Conservation (phyloP, 2,797 vertebrate genomes). For the Orestias chungarensis region DNA sequence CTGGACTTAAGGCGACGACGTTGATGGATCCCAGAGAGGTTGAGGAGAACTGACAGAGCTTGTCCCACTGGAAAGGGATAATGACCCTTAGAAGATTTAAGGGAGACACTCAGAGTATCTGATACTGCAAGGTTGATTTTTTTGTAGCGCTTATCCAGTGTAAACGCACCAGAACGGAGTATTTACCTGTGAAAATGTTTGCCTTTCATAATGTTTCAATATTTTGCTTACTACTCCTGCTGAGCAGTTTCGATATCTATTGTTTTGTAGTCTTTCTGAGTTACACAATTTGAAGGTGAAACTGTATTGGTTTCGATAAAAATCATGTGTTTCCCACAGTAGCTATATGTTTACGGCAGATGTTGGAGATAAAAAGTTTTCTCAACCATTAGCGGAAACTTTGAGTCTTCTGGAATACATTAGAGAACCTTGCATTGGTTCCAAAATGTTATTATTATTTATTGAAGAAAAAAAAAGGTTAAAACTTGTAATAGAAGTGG, state of each 20-base stretch:
- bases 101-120: constrained; percentile 26
- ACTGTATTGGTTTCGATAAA: constrained; percentile 6
- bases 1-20: constrained; percentile 39
- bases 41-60: constrained; percentile 46
- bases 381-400: not conserved
- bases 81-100: constrained; percentile 46
- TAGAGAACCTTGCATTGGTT: not conserved
- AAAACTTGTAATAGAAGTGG: not conserved
- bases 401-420: not conserved
- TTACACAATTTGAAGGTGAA: constrained; percentile 32
- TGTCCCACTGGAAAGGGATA: constrained; percentile 51
- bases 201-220: constrained; percentile 17
- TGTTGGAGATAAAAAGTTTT: constrained; percentile 7
- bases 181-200: constrained; percentile 40
- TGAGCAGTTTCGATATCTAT: constrained; percentile 14
- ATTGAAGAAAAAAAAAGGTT: not conserved
- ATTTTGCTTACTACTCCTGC: constrained; percentile 7
- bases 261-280: not conserved
- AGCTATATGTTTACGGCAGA: not conserved
- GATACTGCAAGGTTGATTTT: constrained; percentile 34
- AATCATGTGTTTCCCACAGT: too few relatives aligned
- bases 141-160: constrained; percentile 23
- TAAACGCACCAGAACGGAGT: constrained; percentile 20
- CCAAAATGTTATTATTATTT: not conserved
- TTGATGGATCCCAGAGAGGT: constrained; percentile 61